Conservation (phyloP, 2,113 vertebrate species). For the Atlantisia rogersi region DNA sequence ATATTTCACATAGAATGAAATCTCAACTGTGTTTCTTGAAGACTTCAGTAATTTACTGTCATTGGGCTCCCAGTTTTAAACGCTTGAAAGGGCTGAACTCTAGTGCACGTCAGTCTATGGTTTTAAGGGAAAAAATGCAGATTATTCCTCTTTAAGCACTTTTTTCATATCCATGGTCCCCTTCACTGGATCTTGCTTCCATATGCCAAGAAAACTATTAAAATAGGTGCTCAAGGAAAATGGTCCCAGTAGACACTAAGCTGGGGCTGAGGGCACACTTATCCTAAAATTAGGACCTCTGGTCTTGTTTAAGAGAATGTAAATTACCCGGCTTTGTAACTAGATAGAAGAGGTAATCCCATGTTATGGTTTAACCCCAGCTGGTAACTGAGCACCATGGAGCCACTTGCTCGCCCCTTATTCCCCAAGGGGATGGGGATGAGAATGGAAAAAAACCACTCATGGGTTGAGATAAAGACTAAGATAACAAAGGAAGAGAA, state of each 20-base stretch:
- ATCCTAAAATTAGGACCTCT: background rate
- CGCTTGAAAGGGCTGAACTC: background rate
- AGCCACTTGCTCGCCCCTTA: too few relatives aligned
- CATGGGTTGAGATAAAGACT: too few relatives aligned
- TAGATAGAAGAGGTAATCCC: background rate
- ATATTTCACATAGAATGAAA: background rate
- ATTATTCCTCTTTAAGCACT: background rate
- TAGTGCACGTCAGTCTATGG: rapidly evolving
- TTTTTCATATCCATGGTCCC: background rate
- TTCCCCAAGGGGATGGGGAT: too few relatives aligned
- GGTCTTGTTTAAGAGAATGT: background rate
- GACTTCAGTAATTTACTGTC: background rate
- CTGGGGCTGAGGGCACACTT: background rate
- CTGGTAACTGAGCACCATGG: too few relatives aligned
- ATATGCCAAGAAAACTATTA: background rate
- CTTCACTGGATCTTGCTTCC: background rate
- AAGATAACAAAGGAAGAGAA: too few relatives aligned
- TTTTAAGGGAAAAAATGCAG: background rate
- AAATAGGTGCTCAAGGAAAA: background rate
- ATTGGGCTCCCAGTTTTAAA: background rate
- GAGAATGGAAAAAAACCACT: too few relatives aligned
- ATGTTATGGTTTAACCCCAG: too few relatives aligned
- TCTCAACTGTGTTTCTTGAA: background rate
- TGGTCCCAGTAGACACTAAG: background rate
- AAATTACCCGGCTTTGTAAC: background rate